phyloP scores from a whole-genome alignment of 2,888 invertebrate species.

The Alviniconcha strummeri region DNA sequence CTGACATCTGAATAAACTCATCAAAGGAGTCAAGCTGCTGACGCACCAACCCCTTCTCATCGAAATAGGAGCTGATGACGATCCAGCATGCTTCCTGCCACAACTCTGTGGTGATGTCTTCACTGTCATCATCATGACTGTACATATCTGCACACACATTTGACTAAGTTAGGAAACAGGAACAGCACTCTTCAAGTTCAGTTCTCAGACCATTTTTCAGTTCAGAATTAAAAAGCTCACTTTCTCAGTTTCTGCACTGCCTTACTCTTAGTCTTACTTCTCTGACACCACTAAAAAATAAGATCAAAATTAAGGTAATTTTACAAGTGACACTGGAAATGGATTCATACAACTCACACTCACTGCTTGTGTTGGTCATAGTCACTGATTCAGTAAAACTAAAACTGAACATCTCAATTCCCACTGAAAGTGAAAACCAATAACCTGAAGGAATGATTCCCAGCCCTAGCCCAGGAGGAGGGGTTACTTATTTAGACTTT shows the following conservation, averaged over 20 bases:
- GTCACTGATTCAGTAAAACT: background rate
- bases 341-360: no score
- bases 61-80: conserved; percentile 99
- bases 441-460: no score
- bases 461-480: no score
- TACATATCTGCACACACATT: conserved; percentile 51
- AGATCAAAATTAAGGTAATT: background rate
- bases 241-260: no score
- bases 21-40: conserved; percentile 99
- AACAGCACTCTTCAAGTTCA: no score
- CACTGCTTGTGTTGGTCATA: no score
- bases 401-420: background rate
- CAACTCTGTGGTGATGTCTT: conserved; percentile 96
- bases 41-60: conserved; percentile 98
- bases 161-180: no score
- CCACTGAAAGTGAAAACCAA: background rate
- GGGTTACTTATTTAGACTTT: no score
- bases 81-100: conserved; percentile 99
- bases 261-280: no score
- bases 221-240: no score
- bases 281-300: background rate
- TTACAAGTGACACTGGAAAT: no score
- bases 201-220: no score
- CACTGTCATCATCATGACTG: conserved; percentile 74
- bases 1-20: conserved; percentile 99